Conservation (phyloP, 2,113 vertebrate genomes). For the Notarius quadriscutis region DNA sequence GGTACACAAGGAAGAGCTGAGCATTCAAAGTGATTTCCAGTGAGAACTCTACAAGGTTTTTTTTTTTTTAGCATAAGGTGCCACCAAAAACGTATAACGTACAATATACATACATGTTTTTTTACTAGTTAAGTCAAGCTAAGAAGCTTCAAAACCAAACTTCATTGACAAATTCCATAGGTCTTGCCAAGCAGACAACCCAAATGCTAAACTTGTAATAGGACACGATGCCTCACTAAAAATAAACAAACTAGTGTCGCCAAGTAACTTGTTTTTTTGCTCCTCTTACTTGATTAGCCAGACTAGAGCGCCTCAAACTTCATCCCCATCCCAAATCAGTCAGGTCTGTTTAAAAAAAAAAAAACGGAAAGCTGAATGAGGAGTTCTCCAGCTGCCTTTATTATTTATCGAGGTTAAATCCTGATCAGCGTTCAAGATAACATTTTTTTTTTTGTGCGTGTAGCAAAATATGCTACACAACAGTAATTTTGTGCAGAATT, state of each 20-base stretch:
- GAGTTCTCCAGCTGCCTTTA: too few relatives aligned
- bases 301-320: background rate
- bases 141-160: background rate
- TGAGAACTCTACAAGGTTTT: background rate
- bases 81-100: background rate
- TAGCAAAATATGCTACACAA: too few relatives aligned
- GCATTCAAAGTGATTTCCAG: background rate
- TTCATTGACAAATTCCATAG: background rate
- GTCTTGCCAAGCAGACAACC: slow-evolving; percentile 43
- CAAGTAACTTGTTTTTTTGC: slow-evolving; percentile 46
- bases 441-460: too few relatives aligned
- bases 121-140: background rate
- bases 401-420: background rate
- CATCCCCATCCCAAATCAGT: background rate
- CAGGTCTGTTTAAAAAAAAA: background rate
- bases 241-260: slow-evolving; percentile 52
- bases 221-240: slow-evolving; percentile 40
- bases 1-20: background rate
- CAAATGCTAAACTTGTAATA: slow-evolving; percentile 31
- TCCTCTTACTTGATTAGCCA: slow-evolving; percentile 6
- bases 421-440: too few relatives aligned
- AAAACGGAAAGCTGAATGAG: background rate
- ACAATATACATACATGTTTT: background rate
- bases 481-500: too few relatives aligned
- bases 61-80: background rate